Percentiles rank a stretch among this genome's conserved stretches.
phyloP scores from a whole-genome alignment of 2,797 vertebrate species.

The Neomorphus geoffroyi region DNA sequence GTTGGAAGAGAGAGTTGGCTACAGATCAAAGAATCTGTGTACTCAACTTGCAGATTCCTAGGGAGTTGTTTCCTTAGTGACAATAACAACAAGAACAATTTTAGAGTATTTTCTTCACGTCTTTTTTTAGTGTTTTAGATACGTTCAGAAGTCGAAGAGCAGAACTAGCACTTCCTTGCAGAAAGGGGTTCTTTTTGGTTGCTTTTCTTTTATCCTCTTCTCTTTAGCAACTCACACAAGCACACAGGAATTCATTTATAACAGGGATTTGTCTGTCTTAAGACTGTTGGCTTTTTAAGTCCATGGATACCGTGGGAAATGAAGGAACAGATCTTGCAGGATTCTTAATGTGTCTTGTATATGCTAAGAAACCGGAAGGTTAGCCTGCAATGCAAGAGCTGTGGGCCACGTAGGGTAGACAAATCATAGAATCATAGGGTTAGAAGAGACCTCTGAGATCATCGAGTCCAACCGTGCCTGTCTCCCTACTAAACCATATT shows the following conservation, averaged over 20 bases:
- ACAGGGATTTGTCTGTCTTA: neutral
- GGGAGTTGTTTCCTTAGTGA: slow-evolving; percentile 47
- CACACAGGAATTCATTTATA: neutral
- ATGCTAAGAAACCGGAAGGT: neutral
- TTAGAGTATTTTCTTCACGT: neutral
- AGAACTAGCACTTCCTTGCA: neutral
- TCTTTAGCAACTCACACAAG: neutral
- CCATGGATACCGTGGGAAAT: neutral
- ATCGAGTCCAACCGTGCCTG: too few species aligned
- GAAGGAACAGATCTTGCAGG: neutral
- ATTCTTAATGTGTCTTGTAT: neutral
- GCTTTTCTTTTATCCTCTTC: neutral
- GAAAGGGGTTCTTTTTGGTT: rapidly evolving
- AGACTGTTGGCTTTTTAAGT: neutral
- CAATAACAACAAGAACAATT: slow-evolving; percentile 25
- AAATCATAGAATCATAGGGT: too few species aligned
- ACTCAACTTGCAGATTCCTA: neutral
- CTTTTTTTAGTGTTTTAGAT: neutral
- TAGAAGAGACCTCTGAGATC: too few species aligned
- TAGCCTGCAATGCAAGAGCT: neutral
- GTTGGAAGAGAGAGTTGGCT: neutral
- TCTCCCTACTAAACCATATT: too few species aligned
- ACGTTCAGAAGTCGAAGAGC: neutral
- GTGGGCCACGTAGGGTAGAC: rapidly evolving
- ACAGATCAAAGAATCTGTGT: neutral